Conservation (phyloP, 2,888 invertebrate genomes). For the Lithophane leautieri region DNA sequence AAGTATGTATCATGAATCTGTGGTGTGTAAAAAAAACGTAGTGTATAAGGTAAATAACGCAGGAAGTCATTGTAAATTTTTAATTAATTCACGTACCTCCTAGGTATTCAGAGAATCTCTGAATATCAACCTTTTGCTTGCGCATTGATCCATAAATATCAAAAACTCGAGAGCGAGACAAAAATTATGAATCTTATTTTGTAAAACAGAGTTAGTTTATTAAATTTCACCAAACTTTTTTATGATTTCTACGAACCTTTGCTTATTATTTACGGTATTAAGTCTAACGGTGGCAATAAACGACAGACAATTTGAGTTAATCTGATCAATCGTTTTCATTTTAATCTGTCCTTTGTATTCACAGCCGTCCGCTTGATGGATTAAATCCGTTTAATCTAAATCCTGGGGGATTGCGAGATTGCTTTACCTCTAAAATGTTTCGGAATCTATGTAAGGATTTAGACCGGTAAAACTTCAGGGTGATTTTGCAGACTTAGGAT, state of each 20-base stretch:
- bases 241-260: constrained; percentile 29
- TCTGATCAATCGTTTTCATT: constrained; percentile 35
- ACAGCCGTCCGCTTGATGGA: constrained; percentile 20
- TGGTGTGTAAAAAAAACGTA: neutral
- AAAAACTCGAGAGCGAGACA: neutral
- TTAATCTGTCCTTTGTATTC: constrained; percentile 47
- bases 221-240: neutral
- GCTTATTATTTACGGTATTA: constrained; percentile 42
- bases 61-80: neutral
- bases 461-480: constrained; percentile 55
- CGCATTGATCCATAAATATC: neutral
- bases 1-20: neutral
- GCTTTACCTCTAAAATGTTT: constrained; percentile 19
- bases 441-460: constrained; percentile 22
- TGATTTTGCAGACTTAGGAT: constrained; percentile 44
- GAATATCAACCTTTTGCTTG: neutral
- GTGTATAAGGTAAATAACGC: neutral
- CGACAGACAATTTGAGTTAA: constrained; percentile 21
- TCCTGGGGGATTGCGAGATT: constrained; percentile 40
- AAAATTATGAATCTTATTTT: neutral
- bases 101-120: neutral
- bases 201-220: neutral
- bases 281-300: constrained; percentile 46
- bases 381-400: constrained; percentile 12
- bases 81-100: neutral